Evolutionary conservation across 2,113 vertebrate species (phyloP).

Genomic region (Mobula hypostoma): DNA sequence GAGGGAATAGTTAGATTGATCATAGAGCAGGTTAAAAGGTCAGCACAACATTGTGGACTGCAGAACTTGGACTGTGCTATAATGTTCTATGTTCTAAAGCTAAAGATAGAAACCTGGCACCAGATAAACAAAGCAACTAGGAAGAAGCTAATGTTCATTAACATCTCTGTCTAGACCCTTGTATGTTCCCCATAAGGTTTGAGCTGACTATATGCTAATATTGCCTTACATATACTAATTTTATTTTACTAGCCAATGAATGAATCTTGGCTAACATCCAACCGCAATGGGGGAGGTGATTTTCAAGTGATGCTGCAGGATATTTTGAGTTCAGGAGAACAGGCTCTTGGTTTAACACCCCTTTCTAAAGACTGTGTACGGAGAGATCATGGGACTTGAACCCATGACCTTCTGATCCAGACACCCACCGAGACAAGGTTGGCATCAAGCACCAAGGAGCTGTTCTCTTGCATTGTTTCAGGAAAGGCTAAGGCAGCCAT

Average conservation of each 20-base stretch:
- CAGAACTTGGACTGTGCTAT: too few species aligned
- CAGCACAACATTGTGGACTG: too few species aligned
- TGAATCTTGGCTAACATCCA: not conserved
- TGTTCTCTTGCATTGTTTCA: not conserved
- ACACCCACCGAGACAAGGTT: not conserved
- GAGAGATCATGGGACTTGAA: not conserved
- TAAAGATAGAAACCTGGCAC: not conserved
- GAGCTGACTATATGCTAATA: too few species aligned
- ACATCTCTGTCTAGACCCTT: not conserved
- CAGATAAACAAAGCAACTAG: not conserved
- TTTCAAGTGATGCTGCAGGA: not conserved
- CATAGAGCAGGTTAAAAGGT: too few species aligned
- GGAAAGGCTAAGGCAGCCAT: not conserved
- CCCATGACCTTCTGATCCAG: not conserved
- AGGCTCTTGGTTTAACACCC: not conserved
- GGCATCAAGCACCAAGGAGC: not conserved
- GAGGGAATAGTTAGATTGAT: too few species aligned
- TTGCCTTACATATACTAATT: too few species aligned
- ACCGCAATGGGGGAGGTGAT: not conserved
- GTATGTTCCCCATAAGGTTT: too few species aligned
- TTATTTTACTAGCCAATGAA: not conserved
- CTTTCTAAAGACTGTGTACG: not conserved
- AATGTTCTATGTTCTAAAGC: not conserved
- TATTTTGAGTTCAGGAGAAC: not conserved
- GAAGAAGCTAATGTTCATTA: not conserved